Conservation (phyloP, 2,797 vertebrate species). For the Oreortyx pictus region DNA sequence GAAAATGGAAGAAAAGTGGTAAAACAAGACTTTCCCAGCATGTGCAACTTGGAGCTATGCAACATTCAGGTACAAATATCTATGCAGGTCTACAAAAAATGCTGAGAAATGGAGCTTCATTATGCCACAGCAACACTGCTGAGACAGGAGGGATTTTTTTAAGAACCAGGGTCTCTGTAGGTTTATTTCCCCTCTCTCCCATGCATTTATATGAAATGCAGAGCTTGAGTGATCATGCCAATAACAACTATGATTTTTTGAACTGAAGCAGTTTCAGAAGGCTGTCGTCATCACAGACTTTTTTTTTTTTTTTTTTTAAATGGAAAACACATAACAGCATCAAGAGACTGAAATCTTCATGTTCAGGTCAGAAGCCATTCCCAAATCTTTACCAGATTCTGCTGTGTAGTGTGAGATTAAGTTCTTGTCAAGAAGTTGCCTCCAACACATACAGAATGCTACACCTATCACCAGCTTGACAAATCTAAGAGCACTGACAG, state of each 20-base stretch:
- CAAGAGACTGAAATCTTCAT: neutral
- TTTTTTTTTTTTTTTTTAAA: neutral
- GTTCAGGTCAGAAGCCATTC: neutral
- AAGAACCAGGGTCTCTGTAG: neutral
- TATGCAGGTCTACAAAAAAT: neutral
- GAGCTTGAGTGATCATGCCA: neutral
- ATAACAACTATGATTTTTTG: neutral
- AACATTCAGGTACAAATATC: neutral
- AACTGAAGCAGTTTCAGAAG: neutral
- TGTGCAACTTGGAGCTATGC: neutral
- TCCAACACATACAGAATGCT: neutral
- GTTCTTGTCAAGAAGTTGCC: neutral
- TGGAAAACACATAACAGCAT: neutral
- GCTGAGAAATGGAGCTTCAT: neutral
- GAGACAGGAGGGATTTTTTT: neutral
- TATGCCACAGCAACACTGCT: neutral
- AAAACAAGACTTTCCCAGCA: neutral
- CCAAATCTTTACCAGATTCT: neutral
- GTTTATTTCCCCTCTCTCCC: neutral
- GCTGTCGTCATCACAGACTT: neutral
- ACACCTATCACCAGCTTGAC: neutral
- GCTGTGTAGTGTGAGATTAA: neutral
- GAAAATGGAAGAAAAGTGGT: neutral
- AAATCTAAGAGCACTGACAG: neutral
- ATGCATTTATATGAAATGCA: neutral